Evolutionary conservation across 2,888 invertebrate species (phyloP).

Genomic region (Pollenia amentaria): DNA sequence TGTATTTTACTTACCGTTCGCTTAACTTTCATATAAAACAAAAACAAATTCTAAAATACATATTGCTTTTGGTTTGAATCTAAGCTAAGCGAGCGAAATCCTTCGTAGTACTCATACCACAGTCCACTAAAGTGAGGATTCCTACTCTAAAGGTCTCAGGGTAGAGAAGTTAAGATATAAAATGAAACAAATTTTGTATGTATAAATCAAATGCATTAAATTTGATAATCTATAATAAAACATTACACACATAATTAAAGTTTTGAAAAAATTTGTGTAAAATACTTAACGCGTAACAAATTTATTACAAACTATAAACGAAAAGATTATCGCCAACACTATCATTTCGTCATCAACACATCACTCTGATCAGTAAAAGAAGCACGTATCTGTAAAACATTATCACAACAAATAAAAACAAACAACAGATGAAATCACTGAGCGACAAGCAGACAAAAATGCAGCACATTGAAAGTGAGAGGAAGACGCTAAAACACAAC

Average conservation of each 20-base stretch:
- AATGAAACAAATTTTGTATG: too few species aligned
- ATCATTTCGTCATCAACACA: constrained; percentile 32
- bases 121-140: too few species aligned
- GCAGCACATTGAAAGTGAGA: constrained; percentile 43
- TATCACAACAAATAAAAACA: constrained; percentile 67
- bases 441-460: background rate
- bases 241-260: constrained; percentile 49
- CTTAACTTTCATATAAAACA: too few species aligned
- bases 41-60: too few species aligned
- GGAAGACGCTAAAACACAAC: constrained; percentile 61
- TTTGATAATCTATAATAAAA: constrained; percentile 34
- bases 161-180: too few species aligned
- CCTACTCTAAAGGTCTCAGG: too few species aligned
- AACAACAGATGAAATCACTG: constrained; percentile 39
- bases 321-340: constrained; percentile 33
- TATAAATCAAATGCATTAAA: background rate
- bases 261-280: background rate
- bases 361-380: constrained; percentile 62
- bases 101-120: too few species aligned
- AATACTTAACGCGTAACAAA: constrained; percentile 49
- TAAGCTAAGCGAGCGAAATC: too few species aligned
- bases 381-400: constrained; percentile 71
- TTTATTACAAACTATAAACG: constrained; percentile 42
- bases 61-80: too few species aligned
- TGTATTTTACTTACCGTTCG: too few species aligned